Base-by-base conservation (phyloP, 2,888 invertebrate species). In the Eupeodes luniger region DNA sequence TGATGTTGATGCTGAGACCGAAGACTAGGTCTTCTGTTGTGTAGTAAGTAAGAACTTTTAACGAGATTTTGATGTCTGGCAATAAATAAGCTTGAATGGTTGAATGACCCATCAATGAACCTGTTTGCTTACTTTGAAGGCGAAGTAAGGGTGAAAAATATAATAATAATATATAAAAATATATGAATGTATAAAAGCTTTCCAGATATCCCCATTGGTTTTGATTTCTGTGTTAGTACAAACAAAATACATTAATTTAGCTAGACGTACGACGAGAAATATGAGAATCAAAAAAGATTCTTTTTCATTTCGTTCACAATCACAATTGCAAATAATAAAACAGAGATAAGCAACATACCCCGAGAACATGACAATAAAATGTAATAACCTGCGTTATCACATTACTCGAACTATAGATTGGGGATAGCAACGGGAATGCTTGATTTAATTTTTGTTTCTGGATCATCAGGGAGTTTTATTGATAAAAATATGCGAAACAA, bases 321-420 rank as follows among this genome's bases (percentile, higher is more conserved):
- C 55, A 59, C 77, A 62, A 83, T 80, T 67, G 44, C 16, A 64
- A 44, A 74, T 69, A 70, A 70, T 53, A 70, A 79, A 80, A 74
- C 51, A 34, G 36, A 81, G 85, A 88, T 85, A 88, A 88, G 78
- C 84, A 85, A 59, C 61, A 81, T 72, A 74, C 81, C 81, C 74
- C 78, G 79, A 75, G 81, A 81, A 85, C 88, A 88, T 66, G 88
- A 88, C 85, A 88, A 88, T 88, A 88, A 88, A 88, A 85, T 88
- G 85, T 88, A 88, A 88, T 88, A 88, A 88, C 88, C 85, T 64
- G 81, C 88, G 77, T 88, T 88, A 88, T 88, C 88, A 75, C 85
- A 81, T 81, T 81, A 44, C 69, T 51, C 51, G 64, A 62, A 40
- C 44, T 75, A 40, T 16, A 40, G 40, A 44, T 53, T 51, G 53